Evolutionary conservation across 2,113 vertebrate genomes (phyloP), one percentile per base, ranked within the genome.

Genomic region (Eurypyga helias): DNA sequence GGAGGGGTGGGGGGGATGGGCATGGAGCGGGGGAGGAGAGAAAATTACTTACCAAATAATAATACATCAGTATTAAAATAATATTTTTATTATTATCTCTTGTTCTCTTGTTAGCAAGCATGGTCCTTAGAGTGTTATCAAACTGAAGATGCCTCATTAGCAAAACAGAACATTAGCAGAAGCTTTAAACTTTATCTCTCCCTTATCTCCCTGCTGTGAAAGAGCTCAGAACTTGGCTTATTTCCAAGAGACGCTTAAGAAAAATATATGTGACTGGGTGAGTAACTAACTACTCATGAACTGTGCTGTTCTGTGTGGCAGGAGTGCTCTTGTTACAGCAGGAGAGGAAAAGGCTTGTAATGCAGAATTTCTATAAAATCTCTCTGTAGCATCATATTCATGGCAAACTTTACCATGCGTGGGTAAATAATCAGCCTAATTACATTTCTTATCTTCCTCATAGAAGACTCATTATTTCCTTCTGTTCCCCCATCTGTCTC

Each of bases 401-500:
- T 51, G 23, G 33, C 52, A 94, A 61, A 85, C 58, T 78, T 89
- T 78, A 55, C 45, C 54, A 43, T 45, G 55, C 14, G n/a, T 28
- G 66, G 62, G 73, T 85, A 94, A 92, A 86, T n/a, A 43, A 87
- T 95, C 34, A 28, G 83, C 51, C 14, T 90, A 85, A 92, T 93
- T 94, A 78, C 38, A 71, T 71, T 90, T 92, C 90, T 94, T 87
- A 36, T 67, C 58, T 34, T 60, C 61, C 64, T 89, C 57, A 65
- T 2, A 72, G 38, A 85, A 85, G n/a, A 84, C 69, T 91, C 60
- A 81, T 89, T 87, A 84, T 78, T 97, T 93, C 52, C 91, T 93
- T 96, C 76, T 93, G 88, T 92, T 96, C 8, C 21, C 31, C 70
- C 93, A 91, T 96, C 96, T 96, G 96, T 96, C 81, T 96, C 80